Conservation (phyloP, 2,888 invertebrate species). For the Ariolimax columbianus region DNA sequence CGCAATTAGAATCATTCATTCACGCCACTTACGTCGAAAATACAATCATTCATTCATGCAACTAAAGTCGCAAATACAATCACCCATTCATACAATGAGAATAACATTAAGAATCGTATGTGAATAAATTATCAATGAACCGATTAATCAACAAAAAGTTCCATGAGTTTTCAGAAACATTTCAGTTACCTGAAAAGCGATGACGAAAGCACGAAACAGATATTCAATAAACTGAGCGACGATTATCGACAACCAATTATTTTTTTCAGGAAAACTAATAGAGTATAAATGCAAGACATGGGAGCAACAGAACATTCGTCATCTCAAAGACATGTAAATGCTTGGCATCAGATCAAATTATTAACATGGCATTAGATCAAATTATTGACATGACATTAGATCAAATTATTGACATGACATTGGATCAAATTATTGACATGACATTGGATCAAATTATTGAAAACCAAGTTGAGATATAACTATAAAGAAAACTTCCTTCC, state of each 20-base stretch:
- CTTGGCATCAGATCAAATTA: background rate
- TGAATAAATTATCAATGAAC: slow-evolving; percentile 15
- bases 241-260: no score
- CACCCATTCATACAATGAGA: background rate
- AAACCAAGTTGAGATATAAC: no score
- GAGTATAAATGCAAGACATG: slow-evolving; percentile 2
- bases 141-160: background rate
- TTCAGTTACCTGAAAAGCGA: background rate
- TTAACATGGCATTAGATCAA: background rate
- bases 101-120: background rate
- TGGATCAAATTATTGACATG: no score
- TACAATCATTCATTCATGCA: no score
- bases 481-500: no score
- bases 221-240: background rate
- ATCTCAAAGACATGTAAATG: no score
- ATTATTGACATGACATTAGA: background rate
- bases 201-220: background rate
- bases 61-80: no score
- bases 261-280: no score
- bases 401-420: no score
- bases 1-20: no score
- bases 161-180: background rate
- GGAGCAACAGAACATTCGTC: background rate
- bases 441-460: no score
- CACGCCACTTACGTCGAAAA: no score